Base-by-base conservation (phyloP, 2,888 invertebrate genomes). In the Orthosia gothica region DNA sequence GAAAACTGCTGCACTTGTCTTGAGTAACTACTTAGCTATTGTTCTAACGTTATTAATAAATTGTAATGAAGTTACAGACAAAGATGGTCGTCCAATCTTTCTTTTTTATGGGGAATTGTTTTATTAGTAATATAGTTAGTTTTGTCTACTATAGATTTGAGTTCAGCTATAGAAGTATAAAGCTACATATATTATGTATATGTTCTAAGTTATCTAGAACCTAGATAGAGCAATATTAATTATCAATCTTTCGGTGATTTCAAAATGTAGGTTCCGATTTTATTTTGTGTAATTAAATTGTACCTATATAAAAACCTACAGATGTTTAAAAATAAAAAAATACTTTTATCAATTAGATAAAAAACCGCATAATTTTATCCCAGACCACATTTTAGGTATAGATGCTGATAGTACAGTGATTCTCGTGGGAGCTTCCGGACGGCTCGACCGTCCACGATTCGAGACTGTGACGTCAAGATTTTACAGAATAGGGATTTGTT, bases 371-470 rank as follows among this genome's bases (percentile, higher is more conserved):
- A 12, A 63, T 67, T 77, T 80, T 85, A 79, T 84, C 83, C 74
- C 73, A 69, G 63, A 87, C 89, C 89, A 66, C 89, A 89, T 82
- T 86, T 82, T 88, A 84, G 69, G 63, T 76, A 52, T 54, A 20
- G 80, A 83, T 84, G 82, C 45, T 74, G 81, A 81, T 81, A 81
- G 47, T 47, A 63, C 71, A 79, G 18, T 52, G 11, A 54, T 84
- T 87, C 88, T 84, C 89, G 82, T 89, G 89, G 87, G 88, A 88
- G 79, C 82, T 76, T 75, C 78, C 85, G 81, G 68, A 62, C 57
- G 50, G 62, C n/a, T 63, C 52, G 16, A 45, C 15, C 18, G n/a
- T 50, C 26, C 40, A 50, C 18, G 62, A 70, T 62, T n/a, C 61
- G 7, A n/a, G 49, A 52, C 23, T 49, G n/a, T 45, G 40, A 26